Conservation (phyloP, 2,113 vertebrate species). For the Cololabis saira region DNA sequence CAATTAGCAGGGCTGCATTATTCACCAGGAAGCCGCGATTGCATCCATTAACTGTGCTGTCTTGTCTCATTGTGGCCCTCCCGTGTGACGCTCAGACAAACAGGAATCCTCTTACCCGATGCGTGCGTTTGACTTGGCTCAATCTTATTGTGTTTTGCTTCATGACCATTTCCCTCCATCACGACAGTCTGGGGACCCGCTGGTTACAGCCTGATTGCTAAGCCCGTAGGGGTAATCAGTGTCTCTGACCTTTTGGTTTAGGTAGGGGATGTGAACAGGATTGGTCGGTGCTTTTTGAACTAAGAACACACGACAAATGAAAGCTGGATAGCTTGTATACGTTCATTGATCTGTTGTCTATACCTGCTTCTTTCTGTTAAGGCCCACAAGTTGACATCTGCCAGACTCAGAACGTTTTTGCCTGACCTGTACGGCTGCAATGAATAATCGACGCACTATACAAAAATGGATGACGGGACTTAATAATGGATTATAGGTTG, state of each 20-base stretch:
- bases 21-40: constrained; percentile 82
- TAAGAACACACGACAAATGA: no score
- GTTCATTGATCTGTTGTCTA: no score
- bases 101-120: background rate
- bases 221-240: background rate
- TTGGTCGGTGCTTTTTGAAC: no score
- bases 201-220: background rate
- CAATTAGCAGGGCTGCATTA: constrained; percentile 85
- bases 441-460: no score
- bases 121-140: background rate
- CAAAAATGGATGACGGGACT: no score
- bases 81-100: constrained; percentile 2
- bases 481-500: no score
- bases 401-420: no score
- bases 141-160: background rate
- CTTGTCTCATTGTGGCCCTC: constrained; percentile 44
- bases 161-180: background rate
- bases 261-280: background rate
- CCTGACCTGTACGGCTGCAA: no score
- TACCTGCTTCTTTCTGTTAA: no score
- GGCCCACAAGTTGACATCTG: no score
- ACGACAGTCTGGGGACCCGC: background rate
- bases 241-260: background rate
- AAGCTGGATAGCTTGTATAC: no score
- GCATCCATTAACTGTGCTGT: constrained; percentile 67